These are phyloP conservation scores for Ornithorhynchus anatinus DNA, from an alignment of 2,113 vertebrate genomes.

Conservation along the genomic window DNA sequence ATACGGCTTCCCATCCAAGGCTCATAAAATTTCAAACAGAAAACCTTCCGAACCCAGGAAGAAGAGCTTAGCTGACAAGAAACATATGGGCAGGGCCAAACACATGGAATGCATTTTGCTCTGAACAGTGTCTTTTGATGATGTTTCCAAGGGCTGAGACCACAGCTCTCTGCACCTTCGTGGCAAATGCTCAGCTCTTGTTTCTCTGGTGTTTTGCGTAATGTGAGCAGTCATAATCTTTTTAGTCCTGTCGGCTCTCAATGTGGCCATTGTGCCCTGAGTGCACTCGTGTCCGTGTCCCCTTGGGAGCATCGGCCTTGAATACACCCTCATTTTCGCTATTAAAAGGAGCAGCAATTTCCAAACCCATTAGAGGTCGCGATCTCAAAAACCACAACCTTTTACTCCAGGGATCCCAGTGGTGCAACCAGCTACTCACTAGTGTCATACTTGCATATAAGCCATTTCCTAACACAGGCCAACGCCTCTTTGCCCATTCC, in stretches of 20 bases:
- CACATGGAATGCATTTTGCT: slow-evolving; percentile 61
- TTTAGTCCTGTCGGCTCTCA: not conserved
- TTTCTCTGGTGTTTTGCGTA: slow-evolving; percentile 25
- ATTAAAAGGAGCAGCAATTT: no score
- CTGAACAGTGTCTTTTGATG: slow-evolving; percentile 52
- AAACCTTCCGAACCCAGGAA: slow-evolving; percentile 50
- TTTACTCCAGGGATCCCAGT: no score
- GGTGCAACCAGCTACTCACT: no score
- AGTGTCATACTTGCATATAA: no score
- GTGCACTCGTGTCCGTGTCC: not conserved
- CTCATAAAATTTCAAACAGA: slow-evolving; percentile 67
- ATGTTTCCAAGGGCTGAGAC: slow-evolving; percentile 36
- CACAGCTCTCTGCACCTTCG: slow-evolving; percentile 36
- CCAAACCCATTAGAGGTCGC: no score
- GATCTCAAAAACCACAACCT: no score
- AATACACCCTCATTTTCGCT: not conserved
- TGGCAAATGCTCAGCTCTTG: slow-evolving; percentile 32
- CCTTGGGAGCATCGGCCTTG: not conserved
- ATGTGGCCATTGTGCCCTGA: slow-evolving; percentile 12
- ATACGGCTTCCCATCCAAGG: slow-evolving; percentile 45
- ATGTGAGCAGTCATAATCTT: not conserved
- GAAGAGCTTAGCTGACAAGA: slow-evolving; percentile 51
- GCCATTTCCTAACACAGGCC: not conserved
- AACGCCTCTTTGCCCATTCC: not conserved
- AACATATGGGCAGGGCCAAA: slow-evolving; percentile 52